phyloP scores from a whole-genome alignment of 2,797 vertebrate species.

The Kryptolebias ocellatus region DNA sequence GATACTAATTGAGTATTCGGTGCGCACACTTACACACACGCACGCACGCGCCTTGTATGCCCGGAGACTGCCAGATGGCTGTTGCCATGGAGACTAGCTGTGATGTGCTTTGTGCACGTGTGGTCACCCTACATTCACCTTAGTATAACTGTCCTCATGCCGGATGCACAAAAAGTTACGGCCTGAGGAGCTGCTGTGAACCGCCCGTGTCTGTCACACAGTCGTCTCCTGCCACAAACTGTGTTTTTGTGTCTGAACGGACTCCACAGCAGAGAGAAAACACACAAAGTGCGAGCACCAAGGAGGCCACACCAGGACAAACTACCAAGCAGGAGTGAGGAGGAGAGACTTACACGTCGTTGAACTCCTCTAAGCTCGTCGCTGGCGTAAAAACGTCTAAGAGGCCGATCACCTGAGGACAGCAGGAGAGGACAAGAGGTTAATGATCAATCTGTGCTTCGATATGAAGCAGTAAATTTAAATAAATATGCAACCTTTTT shows the following conservation, averaged over 20 bases:
- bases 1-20: constrained; percentile 55
- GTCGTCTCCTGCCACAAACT: not conserved
- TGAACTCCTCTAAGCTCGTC: constrained; percentile 92
- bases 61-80: constrained; percentile 54
- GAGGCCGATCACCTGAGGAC: constrained; percentile 92
- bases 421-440: constrained; percentile 33
- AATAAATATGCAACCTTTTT: not conserved
- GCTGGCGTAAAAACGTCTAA: constrained; percentile 95
- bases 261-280: constrained; percentile 1
- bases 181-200: not conserved
- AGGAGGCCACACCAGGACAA: not conserved
- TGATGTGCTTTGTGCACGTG: constrained; percentile 52
- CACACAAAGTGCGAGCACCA: not conserved
- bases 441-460: constrained; percentile 14
- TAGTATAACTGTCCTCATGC: constrained; percentile 32
- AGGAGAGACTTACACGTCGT: constrained; percentile 91
- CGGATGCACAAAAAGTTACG: constrained; percentile 24
- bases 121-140: constrained; percentile 57
- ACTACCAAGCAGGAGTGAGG: not conserved
- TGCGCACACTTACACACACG: no score
- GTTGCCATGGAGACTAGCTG: constrained; percentile 77
- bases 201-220: not conserved
- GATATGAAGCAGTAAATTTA: not conserved
- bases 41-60: constrained; percentile 12
- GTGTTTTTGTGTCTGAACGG: constrained; percentile 14